A percentile compares a stretch with the other conserved stretches of the same genome.
phyloP scores from a whole-genome alignment of 2,888 invertebrate genomes.

The Cyrtodaria siliqua region DNA sequence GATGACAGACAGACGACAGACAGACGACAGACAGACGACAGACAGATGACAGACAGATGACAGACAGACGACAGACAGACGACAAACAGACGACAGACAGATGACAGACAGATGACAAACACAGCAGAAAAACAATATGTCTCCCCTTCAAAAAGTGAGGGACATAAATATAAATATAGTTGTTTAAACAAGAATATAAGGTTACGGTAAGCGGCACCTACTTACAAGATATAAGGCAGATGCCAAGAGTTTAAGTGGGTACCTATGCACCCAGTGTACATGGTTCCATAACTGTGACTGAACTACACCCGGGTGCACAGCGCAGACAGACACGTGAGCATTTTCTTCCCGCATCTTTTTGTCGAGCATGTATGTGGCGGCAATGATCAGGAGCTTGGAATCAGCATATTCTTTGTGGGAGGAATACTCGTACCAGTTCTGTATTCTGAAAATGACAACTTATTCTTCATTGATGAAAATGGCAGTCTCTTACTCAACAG shows the following conservation, averaged over 20 bases:
- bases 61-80: too few relatives aligned
- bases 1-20: too few relatives aligned
- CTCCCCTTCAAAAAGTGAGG: too few relatives aligned
- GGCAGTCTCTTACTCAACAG: too few relatives aligned
- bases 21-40: too few relatives aligned
- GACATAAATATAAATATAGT: too few relatives aligned
- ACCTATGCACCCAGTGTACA: slow-evolving; percentile 31
- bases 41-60: too few relatives aligned
- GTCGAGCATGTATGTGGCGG: slow-evolving; percentile 64
- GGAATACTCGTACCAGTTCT: slow-evolving; percentile 67
- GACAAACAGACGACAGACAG: too few relatives aligned
- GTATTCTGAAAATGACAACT: slow-evolving; percentile 36
- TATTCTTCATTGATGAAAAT: too few relatives aligned
- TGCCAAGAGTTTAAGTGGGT: background rate
- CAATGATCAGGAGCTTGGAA: slow-evolving; percentile 74
- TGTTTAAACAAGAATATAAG: too few relatives aligned
- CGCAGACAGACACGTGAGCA: slow-evolving; percentile 68
- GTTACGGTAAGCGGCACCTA: background rate
- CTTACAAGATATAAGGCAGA: slow-evolving; percentile 13
- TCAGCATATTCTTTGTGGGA: slow-evolving; percentile 74
- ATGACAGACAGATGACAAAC: too few relatives aligned
- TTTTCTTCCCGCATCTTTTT: slow-evolving; percentile 48
- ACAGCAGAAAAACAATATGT: too few relatives aligned
- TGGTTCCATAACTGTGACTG: slow-evolving; percentile 62
- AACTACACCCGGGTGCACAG: slow-evolving; percentile 77